These are phyloP conservation scores for Torymus aiolomorphi DNA, from an alignment of 2,888 invertebrate genomes.

Conservation along the genomic window DNA sequence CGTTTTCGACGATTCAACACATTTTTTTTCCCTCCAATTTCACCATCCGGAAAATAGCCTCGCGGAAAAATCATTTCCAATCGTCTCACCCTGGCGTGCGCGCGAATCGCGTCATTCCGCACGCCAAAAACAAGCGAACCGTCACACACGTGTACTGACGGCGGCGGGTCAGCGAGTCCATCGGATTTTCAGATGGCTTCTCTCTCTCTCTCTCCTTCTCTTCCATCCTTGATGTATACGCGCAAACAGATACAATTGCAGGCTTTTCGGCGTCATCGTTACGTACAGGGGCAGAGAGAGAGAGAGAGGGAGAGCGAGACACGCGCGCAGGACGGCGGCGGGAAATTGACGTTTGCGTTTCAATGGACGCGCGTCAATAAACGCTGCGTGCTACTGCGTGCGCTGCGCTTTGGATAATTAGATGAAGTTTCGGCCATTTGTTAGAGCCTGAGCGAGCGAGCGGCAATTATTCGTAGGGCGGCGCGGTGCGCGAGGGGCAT, in stretches of 20 bases:
- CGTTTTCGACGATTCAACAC: no score
- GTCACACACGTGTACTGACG: no score
- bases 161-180: not conserved
- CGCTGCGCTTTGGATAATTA: conserved; percentile 63
- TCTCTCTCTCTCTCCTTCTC: no score
- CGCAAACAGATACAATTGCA: conserved; percentile 64
- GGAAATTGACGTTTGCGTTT: conserved; percentile 66
- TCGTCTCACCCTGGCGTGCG: no score
- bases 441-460: conserved; percentile 50
- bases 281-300: no score
- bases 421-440: conserved; percentile 68
- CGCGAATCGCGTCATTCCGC: no score
- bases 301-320: no score
- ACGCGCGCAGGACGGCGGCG: conserved; percentile 17
- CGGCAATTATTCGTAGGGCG: conserved; percentile 63
- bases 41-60: no score
- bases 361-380: conserved; percentile 65
- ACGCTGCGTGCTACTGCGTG: conserved; percentile 53
- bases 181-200: conserved; percentile 16
- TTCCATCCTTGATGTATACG: not conserved
- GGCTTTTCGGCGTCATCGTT: conserved; percentile 21
- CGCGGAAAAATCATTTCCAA: no score
- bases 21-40: no score
- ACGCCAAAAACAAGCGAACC: no score
- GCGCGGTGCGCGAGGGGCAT: conserved; percentile 58